Evolutionary conservation across 92 coral and sea anemone species (phyloP), one percentile per base, ranked within the genome.

Genomic region (Epizoanthus fatuus): DNA sequence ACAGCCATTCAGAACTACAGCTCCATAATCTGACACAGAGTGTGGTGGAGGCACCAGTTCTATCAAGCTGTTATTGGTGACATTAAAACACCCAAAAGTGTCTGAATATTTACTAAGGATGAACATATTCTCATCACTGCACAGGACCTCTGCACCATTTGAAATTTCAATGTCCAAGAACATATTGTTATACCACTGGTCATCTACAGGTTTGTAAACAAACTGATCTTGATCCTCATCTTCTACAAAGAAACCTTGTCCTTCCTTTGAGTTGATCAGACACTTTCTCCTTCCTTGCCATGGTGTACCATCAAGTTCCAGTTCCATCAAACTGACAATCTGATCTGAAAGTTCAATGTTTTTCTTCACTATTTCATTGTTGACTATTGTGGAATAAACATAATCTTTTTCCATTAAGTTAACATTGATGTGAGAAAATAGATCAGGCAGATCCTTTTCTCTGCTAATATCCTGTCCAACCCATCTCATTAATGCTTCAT

Each of bases 131-230:
- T 22, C 25, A 22, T 22, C 25, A 22, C 25, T 22, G 25, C 25
- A 22, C 25, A 22, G 25, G 25, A 22, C 25, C 25, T 22, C 25
- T 22, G 25, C 25, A 22, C 25, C 25, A 22, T 22, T 22, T 22
- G 25, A 22, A 22, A 22, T 22, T 22, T 22, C 25, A 22, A 22
- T 22, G 25, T 22, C 25, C 25, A 22, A 22, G 25, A 22, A 44
- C 75, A 70, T 44, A 40, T 70, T 68, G 52, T 68, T 70, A 44
- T 25, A 70, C 75, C 75, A 70, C 45, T 70, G 44, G 75, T 70
- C n/a, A 9, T 70, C 16, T 40, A 17, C 35, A 70, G 75, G 57
- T 10, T 0, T 22, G 25, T 22, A 22, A 22, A 22, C 25, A 22
- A 22, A 22, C 25, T 22, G 25, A 22, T 22, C 25, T 22, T 22